Evolutionary conservation across 1,140 invertebrate species (phyloP), one percentile per base, ranked within the genome.

Genomic region (Spodoptera frugiperda): DNA sequence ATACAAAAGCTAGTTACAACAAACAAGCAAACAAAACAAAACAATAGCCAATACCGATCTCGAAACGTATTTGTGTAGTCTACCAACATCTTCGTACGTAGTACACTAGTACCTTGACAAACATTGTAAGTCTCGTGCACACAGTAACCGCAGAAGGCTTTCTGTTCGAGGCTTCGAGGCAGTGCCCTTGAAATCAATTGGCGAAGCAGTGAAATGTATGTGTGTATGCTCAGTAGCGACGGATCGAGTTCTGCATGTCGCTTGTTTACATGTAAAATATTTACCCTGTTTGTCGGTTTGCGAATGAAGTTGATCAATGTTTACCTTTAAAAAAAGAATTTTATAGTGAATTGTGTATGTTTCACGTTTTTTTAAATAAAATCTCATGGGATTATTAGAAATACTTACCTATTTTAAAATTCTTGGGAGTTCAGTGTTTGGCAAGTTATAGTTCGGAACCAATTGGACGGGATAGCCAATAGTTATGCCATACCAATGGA

Each of bases 121-220:
- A 72, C 68, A 72, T 9, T 12, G 54, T 72, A 25, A 72, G 51
- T 49, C 33, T 53, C 19, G 65, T 68, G 48, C 49, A 68, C 49
- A 68, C 65, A 53, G 49, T 21, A 14, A 55, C 68, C 68, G 33
- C 51, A 57, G 11, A 30, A n/a, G 51, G 68, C 65, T 70, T 49
- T 70, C 19, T 19, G 44, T 33, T 33, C 10, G 68, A 53, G 21
- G 9, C 48, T 33, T 33, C 10, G 68, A 53, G 21, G 9, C 48
- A n/a, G 48, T 14, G 49, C 14, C 68, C 68, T 72, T 72, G 68
- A 57, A 55, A 57, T 72, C 68, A 46, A 57, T 72, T 57, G 53
- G 68, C 39, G 25, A 72, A 55, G 53, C 53, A 57, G 6, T 55
- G 68, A 57, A 33, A 33, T 65, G 49, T 70, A 25, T 70, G 39